These are phyloP conservation scores for Channa maculata DNA, from an alignment of 2,113 vertebrate genomes.

Conservation along the genomic window DNA sequence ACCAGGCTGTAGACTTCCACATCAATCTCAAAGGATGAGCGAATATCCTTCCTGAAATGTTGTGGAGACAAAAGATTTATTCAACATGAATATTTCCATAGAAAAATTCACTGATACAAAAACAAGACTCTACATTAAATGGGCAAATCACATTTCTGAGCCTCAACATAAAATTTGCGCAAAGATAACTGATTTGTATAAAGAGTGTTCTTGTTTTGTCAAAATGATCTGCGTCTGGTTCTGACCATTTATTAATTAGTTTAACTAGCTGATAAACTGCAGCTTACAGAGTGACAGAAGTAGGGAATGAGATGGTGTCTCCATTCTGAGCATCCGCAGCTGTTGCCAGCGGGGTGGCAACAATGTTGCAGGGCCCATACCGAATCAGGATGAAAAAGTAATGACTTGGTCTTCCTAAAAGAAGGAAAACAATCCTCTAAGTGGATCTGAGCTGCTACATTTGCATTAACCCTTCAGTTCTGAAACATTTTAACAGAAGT, in stretches of 20 bases:
- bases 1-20: slow-evolving; percentile 89
- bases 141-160: not conserved
- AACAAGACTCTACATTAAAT: not conserved
- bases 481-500: not conserved
- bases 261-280: not conserved
- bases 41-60: slow-evolving; percentile 79
- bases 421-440: not conserved
- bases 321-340: slow-evolving; percentile 83
- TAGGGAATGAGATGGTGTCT: slow-evolving; percentile 85
- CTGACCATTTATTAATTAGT: not conserved
- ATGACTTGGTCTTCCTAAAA: slow-evolving; percentile 80
- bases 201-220: not conserved
- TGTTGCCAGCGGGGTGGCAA: slow-evolving; percentile 84
- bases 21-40: slow-evolving; percentile 84
- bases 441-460: not conserved
- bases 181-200: not conserved
- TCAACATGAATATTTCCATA: not conserved
- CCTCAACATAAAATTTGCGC: not conserved
- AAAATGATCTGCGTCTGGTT: not conserved
- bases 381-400: slow-evolving; percentile 86
- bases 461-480: not conserved
- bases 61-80: not conserved
- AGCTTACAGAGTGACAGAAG: slow-evolving; percentile 82
- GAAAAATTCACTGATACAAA: not conserved
- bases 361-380: slow-evolving; percentile 81